Percentiles rank a stretch among this genome's conserved stretches.
phyloP scores from a whole-genome alignment of 30 jellyfish, hydroid and myxozoan genomes.

The Sanderia malayensis region DNA sequence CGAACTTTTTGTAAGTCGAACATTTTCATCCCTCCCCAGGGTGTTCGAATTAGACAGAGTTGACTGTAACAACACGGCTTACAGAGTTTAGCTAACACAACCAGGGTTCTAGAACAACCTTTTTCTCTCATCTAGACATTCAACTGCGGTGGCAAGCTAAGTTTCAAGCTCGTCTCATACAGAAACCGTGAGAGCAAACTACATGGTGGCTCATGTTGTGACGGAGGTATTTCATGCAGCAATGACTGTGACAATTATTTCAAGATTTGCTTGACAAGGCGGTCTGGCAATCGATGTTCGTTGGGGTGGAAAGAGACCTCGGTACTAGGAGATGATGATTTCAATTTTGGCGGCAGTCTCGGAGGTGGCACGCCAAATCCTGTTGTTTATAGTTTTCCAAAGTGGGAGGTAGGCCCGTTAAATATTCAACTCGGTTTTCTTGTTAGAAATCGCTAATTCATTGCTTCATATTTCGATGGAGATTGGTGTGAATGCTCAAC shows the following conservation, averaged over 20 bases:
- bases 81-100: too few species aligned
- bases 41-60: too few species aligned
- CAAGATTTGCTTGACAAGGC: slow-evolving; percentile 56
- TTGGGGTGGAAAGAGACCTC: slow-evolving; percentile 36
- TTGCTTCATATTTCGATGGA: too few species aligned
- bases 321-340: slow-evolving; percentile 38
- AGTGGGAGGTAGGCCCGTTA: slow-evolving; percentile 71
- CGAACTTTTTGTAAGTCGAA: too few species aligned
- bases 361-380: slow-evolving; percentile 35
- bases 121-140: slow-evolving; percentile 4
- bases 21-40: too few species aligned
- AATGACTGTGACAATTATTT: slow-evolving; percentile 58
- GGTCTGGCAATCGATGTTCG: slow-evolving; percentile 28
- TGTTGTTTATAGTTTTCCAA: slow-evolving; percentile 33
- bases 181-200: slow-evolving; percentile 40
- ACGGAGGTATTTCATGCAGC: slow-evolving; percentile 9
- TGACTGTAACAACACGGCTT: too few species aligned
- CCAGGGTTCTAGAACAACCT: too few species aligned
- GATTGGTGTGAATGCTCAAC: too few species aligned
- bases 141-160: slow-evolving; percentile 27
- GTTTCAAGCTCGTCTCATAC: slow-evolving; percentile 32
- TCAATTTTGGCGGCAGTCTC: slow-evolving; percentile 25
- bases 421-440: too few species aligned
- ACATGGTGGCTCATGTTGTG: slow-evolving; percentile 53
- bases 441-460: too few species aligned